Evolutionary conservation across 2,797 vertebrate genomes (phyloP), one percentile per base, ranked within the genome.

Genomic region (Dermochelys coriacea): DNA sequence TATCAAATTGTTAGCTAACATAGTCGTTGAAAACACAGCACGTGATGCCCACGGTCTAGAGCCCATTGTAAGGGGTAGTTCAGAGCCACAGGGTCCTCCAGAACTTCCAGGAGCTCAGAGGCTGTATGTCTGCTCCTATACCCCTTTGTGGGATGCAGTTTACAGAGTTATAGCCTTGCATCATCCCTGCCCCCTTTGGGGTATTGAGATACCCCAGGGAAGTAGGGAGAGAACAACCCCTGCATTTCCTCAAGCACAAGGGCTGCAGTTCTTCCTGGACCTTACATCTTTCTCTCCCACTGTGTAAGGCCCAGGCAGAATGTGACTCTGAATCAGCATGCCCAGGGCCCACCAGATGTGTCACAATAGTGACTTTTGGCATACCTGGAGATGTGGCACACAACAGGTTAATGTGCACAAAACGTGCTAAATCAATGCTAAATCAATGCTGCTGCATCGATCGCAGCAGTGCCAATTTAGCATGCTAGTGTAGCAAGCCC

Each of bases 381-480:
- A 5, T 18, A 1, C 8, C n/a, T 71, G n/a, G 64, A 21, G 18
- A 18, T 4, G 0, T 3, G 54, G 25, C 37, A 74, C 29, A 34
- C 61, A 52, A 57, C n/a, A 41, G 9, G 16, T 25, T 34, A 45
- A 54, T 2, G 1, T 19, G 15, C 37, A 71, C 41, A 41, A 41
- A 41, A 41, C 41, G 5, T 41, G 41, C 41, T 41, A 41, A 41
- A 41, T 41, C 41, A 41, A 41, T 41, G 41, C 41, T 41, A 41
- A 41, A 41, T 41, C 41, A 41, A 41, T 41, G 41, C 41, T 41
- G 41, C 41, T 41, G 54, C 21, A 23, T 54, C 7, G 21, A 54
- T 21, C 4, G 21, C 7, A 23, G 54, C 12, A 27, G 57, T 15
- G 29, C 57, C 6, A 3, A 59, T 29, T 34, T 59, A 59, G 57